phyloP scores from a whole-genome alignment of 35 echinoderm and acorn worm species.

The Antedon bifida region DNA sequence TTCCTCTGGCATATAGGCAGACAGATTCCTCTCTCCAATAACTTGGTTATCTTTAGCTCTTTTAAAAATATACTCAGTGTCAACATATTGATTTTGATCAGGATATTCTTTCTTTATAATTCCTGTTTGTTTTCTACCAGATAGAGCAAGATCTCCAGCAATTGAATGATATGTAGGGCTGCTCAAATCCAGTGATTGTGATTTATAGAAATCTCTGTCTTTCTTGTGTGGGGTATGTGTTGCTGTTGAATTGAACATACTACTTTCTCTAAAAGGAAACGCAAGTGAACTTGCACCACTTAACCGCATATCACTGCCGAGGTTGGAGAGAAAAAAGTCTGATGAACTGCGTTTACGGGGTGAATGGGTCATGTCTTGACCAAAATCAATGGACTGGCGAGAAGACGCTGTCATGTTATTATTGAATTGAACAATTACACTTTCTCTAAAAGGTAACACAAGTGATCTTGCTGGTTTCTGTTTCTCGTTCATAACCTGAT shows the following conservation, averaged over 20 bases:
- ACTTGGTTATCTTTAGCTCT: background rate
- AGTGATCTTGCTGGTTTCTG: constrained; percentile 1
- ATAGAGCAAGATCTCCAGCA: background rate
- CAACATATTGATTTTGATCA: background rate
- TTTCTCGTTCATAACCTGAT: constrained; percentile 68
- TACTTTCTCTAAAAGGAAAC: background rate
- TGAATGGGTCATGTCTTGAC: too few species aligned
- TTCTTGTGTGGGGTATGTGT: background rate
- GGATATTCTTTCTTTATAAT: background rate
- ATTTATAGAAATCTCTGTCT: background rate
- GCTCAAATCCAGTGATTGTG: background rate
- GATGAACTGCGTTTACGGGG: background rate
- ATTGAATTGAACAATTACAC: too few species aligned
- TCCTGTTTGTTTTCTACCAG: background rate
- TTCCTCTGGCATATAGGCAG: too few species aligned
- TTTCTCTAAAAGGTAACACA: background rate
- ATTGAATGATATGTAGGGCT: background rate
- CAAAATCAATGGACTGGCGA: too few species aligned
- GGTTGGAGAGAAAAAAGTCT: background rate
- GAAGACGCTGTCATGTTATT: too few species aligned
- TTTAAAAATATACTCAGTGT: background rate
- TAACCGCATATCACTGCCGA: background rate
- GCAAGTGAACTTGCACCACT: background rate
- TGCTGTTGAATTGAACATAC: background rate
- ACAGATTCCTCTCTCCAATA: background rate